phyloP scores from a whole-genome alignment of 2,888 invertebrate genomes.

The Holacanthella duospinosa region DNA sequence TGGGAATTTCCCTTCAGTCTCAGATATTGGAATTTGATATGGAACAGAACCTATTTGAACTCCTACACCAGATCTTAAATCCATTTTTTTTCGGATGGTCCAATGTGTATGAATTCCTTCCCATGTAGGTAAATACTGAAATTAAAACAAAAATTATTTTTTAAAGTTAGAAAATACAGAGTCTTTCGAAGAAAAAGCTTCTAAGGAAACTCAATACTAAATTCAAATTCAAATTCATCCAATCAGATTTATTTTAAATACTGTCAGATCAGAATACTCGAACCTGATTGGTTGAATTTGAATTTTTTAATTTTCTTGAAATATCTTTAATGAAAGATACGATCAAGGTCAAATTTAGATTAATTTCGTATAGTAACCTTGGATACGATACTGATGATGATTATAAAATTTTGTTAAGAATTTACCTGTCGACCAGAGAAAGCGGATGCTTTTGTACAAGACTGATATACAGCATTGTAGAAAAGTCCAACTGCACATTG shows the following conservation, averaged over 20 bases:
- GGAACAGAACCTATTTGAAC: conserved; percentile 29
- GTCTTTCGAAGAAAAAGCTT: background rate
- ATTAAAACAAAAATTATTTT: background rate
- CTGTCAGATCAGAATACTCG: no score
- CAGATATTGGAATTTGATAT: conserved; percentile 23
- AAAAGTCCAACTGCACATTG: conserved; percentile 29
- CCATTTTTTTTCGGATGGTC: conserved; percentile 25
- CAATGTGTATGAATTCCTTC: conserved; percentile 25
- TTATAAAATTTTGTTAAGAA: no score
- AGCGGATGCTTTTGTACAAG: conserved; percentile 24
- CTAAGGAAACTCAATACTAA: background rate
- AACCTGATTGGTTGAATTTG: no score
- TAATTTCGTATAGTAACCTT: background rate
- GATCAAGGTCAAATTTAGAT: no score
- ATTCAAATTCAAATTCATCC: background rate
- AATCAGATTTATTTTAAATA: no score
- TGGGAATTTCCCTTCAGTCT: conserved; percentile 24
- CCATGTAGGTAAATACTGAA: conserved; percentile 18
- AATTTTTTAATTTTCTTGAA: no score
- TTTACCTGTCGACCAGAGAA: conserved; percentile 20
- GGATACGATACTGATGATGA: no score
- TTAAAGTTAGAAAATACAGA: background rate
- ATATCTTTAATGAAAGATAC: no score
- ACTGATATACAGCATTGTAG: conserved; percentile 23
- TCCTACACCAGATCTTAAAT: conserved; percentile 22